Percentiles rank a stretch among this genome's conserved stretches.
Conservation (phyloP, 2,113 vertebrate species). For the Antigone vipio region DNA sequence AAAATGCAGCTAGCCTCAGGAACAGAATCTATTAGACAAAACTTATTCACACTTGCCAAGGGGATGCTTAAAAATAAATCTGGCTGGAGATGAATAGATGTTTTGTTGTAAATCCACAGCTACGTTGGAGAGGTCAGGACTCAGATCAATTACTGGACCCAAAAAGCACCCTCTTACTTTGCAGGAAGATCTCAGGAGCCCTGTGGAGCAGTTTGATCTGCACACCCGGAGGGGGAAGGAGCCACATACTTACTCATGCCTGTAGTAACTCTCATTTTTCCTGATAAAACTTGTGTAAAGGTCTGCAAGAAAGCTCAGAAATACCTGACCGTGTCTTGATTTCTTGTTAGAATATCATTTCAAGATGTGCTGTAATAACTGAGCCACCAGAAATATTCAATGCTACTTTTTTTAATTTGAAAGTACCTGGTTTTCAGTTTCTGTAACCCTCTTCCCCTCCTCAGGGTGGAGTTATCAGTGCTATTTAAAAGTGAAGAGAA, state of each 20-base stretch:
- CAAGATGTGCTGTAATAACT: not conserved
- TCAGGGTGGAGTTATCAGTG: rapidly evolving
- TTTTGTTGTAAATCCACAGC: constrained; percentile 31
- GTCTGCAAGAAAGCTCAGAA: not conserved
- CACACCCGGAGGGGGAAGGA: not conserved
- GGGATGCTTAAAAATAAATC: constrained; percentile 49
- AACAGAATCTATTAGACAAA: not conserved
- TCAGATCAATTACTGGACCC: not conserved
- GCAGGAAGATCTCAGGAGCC: not conserved
- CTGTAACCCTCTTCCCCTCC: not conserved
- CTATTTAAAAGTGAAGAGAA: not conserved
- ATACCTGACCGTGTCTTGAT: not conserved
- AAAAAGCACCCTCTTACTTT: not conserved
- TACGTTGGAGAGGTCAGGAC: not conserved
- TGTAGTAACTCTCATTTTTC: not conserved
- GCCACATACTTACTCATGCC: not conserved
- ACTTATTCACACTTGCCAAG: not conserved
- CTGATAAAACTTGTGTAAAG: not conserved
- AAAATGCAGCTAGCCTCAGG: not conserved
- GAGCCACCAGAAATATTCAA: not conserved
- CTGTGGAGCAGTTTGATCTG: not conserved
- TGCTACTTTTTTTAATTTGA: not conserved
- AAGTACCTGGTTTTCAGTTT: not conserved
- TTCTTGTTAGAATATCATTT: not conserved
- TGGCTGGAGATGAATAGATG: constrained; percentile 21